Percentiles rank a stretch among this genome's conserved stretches.
Evolutionary conservation across 2,888 invertebrate genomes (phyloP).

Genomic region (Eupithecia abbreviata): DNA sequence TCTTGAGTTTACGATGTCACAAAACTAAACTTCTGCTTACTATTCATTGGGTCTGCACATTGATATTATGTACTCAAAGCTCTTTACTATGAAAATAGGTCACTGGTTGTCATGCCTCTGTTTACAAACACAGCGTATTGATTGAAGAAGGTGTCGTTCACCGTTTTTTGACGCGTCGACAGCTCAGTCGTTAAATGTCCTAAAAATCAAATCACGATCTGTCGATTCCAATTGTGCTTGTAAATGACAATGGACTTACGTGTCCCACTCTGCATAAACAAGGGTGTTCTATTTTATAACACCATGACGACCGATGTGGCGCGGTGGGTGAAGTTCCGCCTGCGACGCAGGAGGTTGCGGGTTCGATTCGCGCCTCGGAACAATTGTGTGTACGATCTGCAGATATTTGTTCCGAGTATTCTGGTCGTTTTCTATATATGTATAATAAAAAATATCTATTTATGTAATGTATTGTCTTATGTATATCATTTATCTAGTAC

Average conservation of each 20-base stretch:
- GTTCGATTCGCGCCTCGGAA: no score
- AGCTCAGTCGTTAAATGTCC: background rate
- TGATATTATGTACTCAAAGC: background rate
- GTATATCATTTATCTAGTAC: no score
- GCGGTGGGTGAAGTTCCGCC: no score
- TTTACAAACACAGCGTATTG: constrained; percentile 17
- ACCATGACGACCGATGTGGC: no score
- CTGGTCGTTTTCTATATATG: no score
- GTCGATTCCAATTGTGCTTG: constrained; percentile 9
- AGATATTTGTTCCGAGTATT: no score
- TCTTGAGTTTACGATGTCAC: background rate
- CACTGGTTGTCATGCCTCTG: constrained; percentile 22
- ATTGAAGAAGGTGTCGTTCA: constrained; percentile 6
- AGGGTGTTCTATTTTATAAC: background rate
- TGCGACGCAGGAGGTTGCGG: no score
- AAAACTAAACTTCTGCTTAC: background rate
- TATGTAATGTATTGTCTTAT: no score
- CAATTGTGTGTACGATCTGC: no score
- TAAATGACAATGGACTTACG: constrained; percentile 3
- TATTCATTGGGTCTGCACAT: background rate
- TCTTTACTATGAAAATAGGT: constrained; percentile 6
- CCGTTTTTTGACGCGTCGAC: constrained; percentile 8
- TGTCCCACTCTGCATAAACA: background rate
- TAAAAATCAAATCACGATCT: constrained; percentile 29
- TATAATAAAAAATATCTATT: no score